Conservation (phyloP, 2,888 invertebrate genomes). For the Itoplectis maculator region DNA sequence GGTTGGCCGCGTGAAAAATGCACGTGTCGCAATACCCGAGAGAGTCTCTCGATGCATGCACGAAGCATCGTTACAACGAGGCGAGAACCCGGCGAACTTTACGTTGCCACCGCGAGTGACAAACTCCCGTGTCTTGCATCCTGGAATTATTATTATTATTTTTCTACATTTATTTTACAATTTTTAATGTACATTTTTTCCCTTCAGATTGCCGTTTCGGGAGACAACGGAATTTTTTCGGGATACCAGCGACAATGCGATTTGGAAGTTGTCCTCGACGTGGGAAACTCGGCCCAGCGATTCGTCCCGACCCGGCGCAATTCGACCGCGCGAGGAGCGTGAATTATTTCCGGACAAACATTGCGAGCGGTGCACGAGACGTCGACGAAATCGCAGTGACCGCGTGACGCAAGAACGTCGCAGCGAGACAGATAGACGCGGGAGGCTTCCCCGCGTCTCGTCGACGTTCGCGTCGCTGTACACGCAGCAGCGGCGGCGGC, state of each 20-base stretch:
- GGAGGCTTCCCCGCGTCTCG: conserved; percentile 47
- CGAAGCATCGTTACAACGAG: conserved; percentile 21
- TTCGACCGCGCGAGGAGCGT: conserved; percentile 60
- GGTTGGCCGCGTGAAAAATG: conserved; percentile 67
- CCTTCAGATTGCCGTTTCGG: neutral
- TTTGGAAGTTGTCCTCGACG: neutral
- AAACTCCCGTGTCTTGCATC: neutral
- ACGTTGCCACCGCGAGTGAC: neutral
- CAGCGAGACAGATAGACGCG: neutral
- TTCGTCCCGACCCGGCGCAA: conserved; percentile 35
- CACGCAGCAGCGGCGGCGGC: too few relatives aligned
- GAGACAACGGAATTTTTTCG: neutral
- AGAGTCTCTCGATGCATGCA: conserved; percentile 41
- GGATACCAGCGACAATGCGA: neutral
- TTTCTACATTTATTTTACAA: neutral
- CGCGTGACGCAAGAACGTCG: conserved; percentile 13
- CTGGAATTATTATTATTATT: neutral
- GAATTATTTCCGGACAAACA: conserved; percentile 74
- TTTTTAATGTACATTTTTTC: neutral
- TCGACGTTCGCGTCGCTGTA: conserved; percentile 61
- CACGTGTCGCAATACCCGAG: conserved; percentile 60
- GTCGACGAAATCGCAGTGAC: conserved; percentile 15
- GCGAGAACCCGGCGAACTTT: conserved; percentile 33
- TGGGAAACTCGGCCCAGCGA: neutral
- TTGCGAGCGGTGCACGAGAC: conserved; percentile 47